Percentiles rank a stretch among this genome's conserved stretches.
Evolutionary conservation across 2,888 invertebrate genomes (phyloP).

Genomic region (Sarcophaga subvicina): DNA sequence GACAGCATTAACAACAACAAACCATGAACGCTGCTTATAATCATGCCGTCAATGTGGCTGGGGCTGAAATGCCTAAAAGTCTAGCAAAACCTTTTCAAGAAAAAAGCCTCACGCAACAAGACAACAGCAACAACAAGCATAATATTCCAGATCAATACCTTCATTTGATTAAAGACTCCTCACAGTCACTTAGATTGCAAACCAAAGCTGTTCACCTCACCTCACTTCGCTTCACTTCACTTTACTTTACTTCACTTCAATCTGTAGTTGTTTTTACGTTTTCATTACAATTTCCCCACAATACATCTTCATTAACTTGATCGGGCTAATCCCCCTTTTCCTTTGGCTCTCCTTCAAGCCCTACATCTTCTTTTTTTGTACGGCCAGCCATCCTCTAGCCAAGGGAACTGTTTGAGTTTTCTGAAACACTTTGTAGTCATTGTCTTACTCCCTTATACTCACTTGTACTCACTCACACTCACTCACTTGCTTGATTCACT

Average conservation of each 20-base stretch:
- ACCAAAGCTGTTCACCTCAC: too few species aligned
- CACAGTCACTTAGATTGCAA: too few species aligned
- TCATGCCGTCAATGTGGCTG: slow-evolving; percentile 60
- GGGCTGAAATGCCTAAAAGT: slow-evolving; percentile 63
- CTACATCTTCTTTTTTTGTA: background rate
- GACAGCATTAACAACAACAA: background rate
- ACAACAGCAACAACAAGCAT: slow-evolving; percentile 44
- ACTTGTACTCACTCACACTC: too few species aligned
- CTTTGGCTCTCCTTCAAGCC: background rate
- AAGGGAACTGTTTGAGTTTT: slow-evolving; percentile 42
- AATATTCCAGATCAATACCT: slow-evolving; percentile 62
- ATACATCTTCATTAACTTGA: slow-evolving; percentile 57
- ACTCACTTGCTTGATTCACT: too few species aligned
- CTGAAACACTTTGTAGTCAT: slow-evolving; percentile 44
- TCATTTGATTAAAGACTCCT: slow-evolving; percentile 53
- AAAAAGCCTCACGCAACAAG: background rate
- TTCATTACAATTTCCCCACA: slow-evolving; percentile 11
- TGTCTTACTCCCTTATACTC: background rate
- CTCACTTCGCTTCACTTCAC: too few species aligned
- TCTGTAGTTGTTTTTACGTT: slow-evolving; percentile 3
- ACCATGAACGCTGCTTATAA: too few species aligned
- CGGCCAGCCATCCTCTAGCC: background rate
- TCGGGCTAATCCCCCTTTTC: background rate
- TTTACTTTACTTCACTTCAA: too few species aligned
- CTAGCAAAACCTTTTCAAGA: slow-evolving; percentile 52